These are phyloP conservation scores for Eristalis arbustorum DNA, from an alignment of 2,888 invertebrate genomes.

Conservation along the genomic window DNA sequence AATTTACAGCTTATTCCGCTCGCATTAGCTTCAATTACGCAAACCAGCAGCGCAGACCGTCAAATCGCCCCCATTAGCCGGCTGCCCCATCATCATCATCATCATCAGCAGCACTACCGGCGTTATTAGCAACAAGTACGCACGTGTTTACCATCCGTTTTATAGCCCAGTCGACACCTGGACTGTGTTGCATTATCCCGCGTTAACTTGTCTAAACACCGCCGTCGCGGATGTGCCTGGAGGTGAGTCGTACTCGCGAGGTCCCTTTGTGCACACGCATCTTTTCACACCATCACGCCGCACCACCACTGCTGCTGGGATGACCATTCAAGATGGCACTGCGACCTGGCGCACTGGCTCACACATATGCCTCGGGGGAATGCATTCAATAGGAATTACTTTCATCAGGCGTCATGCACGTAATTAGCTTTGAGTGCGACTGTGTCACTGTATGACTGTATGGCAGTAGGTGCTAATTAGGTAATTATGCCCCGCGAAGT, in stretches of 20 bases:
- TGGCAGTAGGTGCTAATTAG: constrained; percentile 52
- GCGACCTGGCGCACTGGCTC: background rate
- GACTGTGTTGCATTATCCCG: constrained; percentile 38
- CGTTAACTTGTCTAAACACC: constrained; percentile 29
- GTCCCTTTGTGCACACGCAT: constrained; percentile 55
- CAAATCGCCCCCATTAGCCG: background rate
- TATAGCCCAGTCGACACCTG: constrained; percentile 44
- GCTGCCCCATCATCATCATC: background rate
- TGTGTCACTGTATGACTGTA: constrained; percentile 3
- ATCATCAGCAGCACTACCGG: background rate
- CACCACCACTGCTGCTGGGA: background rate
- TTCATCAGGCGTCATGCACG: constrained; percentile 44
- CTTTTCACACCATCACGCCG: constrained; percentile 62
- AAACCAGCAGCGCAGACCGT: background rate
- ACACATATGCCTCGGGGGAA: constrained; percentile 22
- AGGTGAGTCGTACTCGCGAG: constrained; percentile 11
- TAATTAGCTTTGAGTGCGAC: constrained; percentile 31
- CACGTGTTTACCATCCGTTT: constrained; percentile 38
- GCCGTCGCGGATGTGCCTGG: constrained; percentile 21
- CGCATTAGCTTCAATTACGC: background rate
- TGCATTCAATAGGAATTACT: constrained; percentile 54
- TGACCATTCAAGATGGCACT: background rate
- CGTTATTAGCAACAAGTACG: constrained; percentile 18
- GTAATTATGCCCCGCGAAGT: constrained; percentile 30
- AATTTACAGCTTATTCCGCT: background rate